Evolutionary conservation across 2,888 invertebrate genomes (phyloP).

Genomic region (Rhorus exstirpatorius): DNA sequence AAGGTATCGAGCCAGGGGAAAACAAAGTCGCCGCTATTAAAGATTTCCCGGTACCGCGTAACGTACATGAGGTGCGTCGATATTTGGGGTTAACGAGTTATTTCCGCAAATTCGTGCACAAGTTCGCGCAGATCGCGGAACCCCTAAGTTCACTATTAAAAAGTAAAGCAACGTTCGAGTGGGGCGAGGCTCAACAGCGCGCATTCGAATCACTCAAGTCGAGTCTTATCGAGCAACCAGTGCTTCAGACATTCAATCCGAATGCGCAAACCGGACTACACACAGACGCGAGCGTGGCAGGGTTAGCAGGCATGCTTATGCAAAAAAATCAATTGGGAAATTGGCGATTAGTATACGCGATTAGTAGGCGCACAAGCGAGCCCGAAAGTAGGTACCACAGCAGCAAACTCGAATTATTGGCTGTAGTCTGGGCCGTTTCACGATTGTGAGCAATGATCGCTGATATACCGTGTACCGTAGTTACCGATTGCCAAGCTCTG

Average conservation of each 20-base stretch:
- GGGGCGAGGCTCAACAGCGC: neutral
- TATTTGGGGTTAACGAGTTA: neutral
- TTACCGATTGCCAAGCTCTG: too few species aligned
- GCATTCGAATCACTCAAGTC: neutral
- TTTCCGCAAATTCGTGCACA: neutral
- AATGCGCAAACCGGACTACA: too few species aligned
- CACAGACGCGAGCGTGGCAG: too few species aligned
- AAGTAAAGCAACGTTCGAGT: neutral
- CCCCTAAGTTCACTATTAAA: neutral
- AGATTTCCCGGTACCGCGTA: too few species aligned
- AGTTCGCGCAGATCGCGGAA: neutral
- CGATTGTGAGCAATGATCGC: neutral
- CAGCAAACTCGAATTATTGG: too few species aligned
- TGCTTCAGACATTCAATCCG: neutral
- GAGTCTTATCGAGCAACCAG: neutral
- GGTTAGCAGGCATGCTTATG: neutral
- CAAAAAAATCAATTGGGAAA: neutral
- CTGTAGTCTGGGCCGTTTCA: too few species aligned
- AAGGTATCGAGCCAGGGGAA: too few species aligned
- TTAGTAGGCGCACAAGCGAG: too few species aligned
- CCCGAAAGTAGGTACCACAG: too few species aligned
- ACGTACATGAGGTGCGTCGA: neutral
- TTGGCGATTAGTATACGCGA: too few species aligned
- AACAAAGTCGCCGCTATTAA: too few species aligned
- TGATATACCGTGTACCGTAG: too few species aligned